Base-by-base conservation (phyloP, 2,888 invertebrate genomes). In the Unio delphinus region DNA sequence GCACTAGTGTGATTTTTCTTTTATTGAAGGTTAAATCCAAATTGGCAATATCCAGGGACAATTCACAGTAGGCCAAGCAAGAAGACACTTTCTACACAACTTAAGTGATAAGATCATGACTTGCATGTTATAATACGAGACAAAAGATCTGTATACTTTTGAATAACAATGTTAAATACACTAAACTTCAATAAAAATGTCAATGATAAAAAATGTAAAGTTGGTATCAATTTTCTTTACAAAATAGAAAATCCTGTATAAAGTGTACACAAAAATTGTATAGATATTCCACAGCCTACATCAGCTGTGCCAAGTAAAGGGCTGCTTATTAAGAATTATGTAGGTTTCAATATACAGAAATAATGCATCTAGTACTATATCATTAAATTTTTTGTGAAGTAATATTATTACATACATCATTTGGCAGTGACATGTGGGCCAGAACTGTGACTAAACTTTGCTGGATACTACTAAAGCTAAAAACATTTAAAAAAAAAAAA, bases 21-120 rank as follows among this genome's bases (percentile, higher is more conserved):
- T 81, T 81, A 79, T 79, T 81, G 78, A 80, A 76, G 81, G 80
- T 80, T 80, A 81, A 80, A 71, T 74, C 76, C 77, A 80, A 80
- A 73, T 74, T 78, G 79, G 81, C 81, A 81, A 81, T 81, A 80
- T 78, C 81, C 81, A 81, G 80, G 80, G 77, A 75, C 72, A 80
- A 73, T 66, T 74, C 72, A 70, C 68, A 72, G 73, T 75, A 77
- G 77, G 72, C 74, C 72, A 76, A 70, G 74, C 45, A 45, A 58
- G 54, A 65, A 69, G 69, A 67, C 69, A 69, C 65, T 69, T 61
- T 73, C 68, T 69, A 67, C 69, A 74, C 69, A 71, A 69, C 69
- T 69, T 68, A 71, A 45, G 45, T 45, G 15, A 45, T 45, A 2
- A 45, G 45, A 45, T 15, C 45, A 45, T 45, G 45, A 45, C 45